Evolutionary conservation across 2,113 vertebrate genomes (phyloP).

Genomic region (Gymnogyps californianus): DNA sequence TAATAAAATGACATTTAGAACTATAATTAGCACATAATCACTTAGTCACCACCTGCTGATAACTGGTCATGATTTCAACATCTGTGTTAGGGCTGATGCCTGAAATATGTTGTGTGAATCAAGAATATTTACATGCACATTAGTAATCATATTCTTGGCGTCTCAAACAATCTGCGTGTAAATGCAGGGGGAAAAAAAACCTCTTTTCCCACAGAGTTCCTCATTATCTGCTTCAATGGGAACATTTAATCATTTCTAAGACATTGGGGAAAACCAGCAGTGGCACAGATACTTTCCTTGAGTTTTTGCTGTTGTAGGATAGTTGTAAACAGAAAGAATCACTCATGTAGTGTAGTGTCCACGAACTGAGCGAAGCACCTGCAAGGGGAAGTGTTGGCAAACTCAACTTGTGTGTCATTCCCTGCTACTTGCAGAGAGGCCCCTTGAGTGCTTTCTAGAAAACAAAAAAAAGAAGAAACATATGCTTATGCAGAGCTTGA

Average conservation of each 20-base stretch:
- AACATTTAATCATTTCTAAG: constrained; percentile 49
- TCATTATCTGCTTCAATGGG: constrained; percentile 51
- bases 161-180: background rate
- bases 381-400: constrained; percentile 1
- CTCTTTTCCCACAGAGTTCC: constrained; percentile 25
- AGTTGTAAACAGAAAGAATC: constrained; percentile 33
- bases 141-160: constrained; percentile 15
- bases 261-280: constrained; percentile 12
- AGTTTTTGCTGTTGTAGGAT: background rate
- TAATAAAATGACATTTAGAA: constrained; percentile 3
- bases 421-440: background rate
- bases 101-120: background rate
- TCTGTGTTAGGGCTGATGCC: background rate
- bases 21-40: background rate
- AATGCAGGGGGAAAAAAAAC: background rate
- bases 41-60: background rate
- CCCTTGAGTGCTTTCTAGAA: constrained; percentile 25
- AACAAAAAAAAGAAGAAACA: background rate
- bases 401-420: background rate
- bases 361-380: constrained; percentile 3
- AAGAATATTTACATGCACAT: background rate
- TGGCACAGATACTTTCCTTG: background rate
- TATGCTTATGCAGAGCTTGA: constrained; percentile 26
- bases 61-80: background rate
- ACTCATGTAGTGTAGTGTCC: constrained; percentile 5